These are phyloP conservation scores for Echinops telfairi DNA, from an alignment of 2,113 vertebrate species.

Conservation along the genomic window DNA sequence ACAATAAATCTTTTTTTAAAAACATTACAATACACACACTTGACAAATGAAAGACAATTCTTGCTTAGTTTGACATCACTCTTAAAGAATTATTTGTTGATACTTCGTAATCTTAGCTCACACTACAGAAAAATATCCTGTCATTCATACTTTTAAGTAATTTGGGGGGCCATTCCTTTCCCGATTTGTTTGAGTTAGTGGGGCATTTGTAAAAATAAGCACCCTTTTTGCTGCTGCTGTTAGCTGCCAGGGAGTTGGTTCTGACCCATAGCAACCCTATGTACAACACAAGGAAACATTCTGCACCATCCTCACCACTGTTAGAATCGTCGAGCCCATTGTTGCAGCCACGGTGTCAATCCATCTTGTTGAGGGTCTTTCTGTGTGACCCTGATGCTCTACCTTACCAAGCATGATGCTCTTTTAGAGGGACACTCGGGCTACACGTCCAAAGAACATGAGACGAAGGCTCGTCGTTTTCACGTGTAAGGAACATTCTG, in stretches of 20 bases:
- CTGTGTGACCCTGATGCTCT: not conserved
- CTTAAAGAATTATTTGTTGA: constrained; percentile 50
- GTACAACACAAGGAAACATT: not conserved
- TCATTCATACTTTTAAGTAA: constrained; percentile 35
- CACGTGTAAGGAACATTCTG: not conserved
- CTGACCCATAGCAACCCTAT: not conserved
- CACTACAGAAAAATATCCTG: constrained; percentile 7
- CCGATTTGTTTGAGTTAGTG: constrained; percentile 26
- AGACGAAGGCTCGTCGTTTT: not conserved
- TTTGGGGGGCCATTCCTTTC: constrained; percentile 19
- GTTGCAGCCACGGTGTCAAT: not conserved
- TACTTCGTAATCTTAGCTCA: constrained; percentile 50
- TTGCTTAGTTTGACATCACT: constrained; percentile 41
- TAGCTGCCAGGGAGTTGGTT: not conserved
- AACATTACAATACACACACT: constrained; percentile 9
- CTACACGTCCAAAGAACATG: no score
- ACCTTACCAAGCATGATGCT: not conserved
- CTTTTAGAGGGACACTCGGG: constrained; percentile 11
- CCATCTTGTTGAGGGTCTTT: not conserved
- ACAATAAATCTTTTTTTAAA: not conserved
- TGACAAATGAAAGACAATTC: not conserved
- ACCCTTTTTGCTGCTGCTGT: not conserved
- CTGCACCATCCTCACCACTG: no score
- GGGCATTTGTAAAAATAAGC: constrained; percentile 47
- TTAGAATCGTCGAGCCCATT: not conserved